phyloP scores from a whole-genome alignment of 2,113 vertebrate species.

The Lagopus leucura region DNA sequence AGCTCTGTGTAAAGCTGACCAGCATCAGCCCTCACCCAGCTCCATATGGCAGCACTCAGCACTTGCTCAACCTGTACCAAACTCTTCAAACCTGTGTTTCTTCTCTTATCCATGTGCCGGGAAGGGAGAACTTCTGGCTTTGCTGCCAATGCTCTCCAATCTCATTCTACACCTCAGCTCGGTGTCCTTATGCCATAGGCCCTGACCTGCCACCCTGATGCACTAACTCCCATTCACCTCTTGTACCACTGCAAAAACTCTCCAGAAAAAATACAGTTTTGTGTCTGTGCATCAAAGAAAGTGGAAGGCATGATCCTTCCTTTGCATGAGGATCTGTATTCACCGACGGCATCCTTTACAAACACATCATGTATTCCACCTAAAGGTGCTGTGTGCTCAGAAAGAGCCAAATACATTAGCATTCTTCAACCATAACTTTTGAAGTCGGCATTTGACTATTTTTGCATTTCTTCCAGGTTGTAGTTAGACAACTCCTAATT shows the following conservation, averaged over 20 bases:
- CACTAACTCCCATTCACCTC: fast-evolving
- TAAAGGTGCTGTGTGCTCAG: conserved; percentile 62
- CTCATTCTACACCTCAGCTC: not conserved
- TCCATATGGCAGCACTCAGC: not conserved
- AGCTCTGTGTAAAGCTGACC: fast-evolving
- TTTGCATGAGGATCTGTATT: not conserved
- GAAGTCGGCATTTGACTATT: conserved; percentile 80
- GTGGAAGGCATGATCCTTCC: not conserved
- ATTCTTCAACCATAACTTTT: conserved; percentile 74
- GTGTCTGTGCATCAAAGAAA: not conserved
- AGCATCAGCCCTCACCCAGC: fast-evolving
- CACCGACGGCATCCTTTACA: conserved; percentile 48
- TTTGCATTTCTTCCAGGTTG: conserved; percentile 81
- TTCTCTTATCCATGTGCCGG: not conserved
- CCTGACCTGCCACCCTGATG: not conserved
- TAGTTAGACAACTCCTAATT: conserved; percentile 78
- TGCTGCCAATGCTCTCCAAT: not conserved
- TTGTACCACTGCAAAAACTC: not conserved
- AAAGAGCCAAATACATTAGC: conserved; percentile 70
- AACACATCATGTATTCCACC: conserved; percentile 73
- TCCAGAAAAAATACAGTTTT: not conserved
- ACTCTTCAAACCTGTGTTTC: not conserved
- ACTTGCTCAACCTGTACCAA: not conserved
- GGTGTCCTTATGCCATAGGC: not conserved
- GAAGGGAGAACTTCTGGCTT: not conserved